Conservation (phyloP, 2,888 invertebrate species). For the Hypercompe scribonia region DNA sequence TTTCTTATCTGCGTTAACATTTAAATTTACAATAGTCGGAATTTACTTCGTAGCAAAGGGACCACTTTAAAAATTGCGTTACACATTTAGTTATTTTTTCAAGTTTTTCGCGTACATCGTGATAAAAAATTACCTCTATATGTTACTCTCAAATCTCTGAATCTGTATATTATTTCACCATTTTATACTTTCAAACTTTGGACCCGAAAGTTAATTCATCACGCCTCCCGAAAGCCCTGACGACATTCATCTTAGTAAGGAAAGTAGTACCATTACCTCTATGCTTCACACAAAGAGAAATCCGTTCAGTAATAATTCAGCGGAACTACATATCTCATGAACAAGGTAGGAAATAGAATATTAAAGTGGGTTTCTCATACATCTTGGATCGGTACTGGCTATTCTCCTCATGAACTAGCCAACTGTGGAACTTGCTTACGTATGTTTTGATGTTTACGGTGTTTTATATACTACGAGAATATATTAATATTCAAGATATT, state of each 20-base stretch:
- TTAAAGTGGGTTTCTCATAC: conserved; percentile 75
- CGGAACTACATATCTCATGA: conserved; percentile 65
- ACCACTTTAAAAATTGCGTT: no score
- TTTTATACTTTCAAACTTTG: not conserved
- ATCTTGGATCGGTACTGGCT: conserved; percentile 69
- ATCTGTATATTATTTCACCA: not conserved
- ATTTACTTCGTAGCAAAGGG: no score
- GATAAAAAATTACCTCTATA: not conserved
- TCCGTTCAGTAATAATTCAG: conserved; percentile 71
- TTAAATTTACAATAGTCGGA: no score
- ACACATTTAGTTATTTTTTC: not conserved
- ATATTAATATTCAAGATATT: not conserved
- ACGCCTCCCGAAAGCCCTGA: conserved; percentile 28
- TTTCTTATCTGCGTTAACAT: no score
- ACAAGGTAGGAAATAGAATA: conserved; percentile 76
- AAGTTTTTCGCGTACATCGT: not conserved
- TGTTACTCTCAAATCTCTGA: not conserved
- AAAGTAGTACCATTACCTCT: conserved; percentile 40
- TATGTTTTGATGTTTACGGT: conserved; percentile 45
- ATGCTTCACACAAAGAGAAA: conserved; percentile 55
- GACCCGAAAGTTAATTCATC: conserved; percentile 37
- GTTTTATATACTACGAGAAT: conserved; percentile 8
- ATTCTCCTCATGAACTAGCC: conserved; percentile 52
- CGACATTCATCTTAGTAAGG: conserved; percentile 43
- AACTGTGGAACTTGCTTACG: conserved; percentile 1